These are phyloP conservation scores for Arion vulgaris DNA, from an alignment of 1,140 invertebrate species.

Conservation along the genomic window DNA sequence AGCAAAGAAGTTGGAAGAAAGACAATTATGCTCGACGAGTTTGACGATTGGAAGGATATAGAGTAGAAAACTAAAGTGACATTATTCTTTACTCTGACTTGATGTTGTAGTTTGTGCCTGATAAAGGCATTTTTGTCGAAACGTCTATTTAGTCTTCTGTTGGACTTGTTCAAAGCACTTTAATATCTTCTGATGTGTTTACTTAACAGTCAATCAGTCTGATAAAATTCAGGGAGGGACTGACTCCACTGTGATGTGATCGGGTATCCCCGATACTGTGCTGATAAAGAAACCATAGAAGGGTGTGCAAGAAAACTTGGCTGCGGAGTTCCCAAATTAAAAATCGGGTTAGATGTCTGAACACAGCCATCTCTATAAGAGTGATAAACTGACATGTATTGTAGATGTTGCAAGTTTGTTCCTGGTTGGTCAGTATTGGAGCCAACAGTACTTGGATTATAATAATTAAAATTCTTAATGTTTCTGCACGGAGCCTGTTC, in stretches of 20 bases:
- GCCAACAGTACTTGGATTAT: background rate
- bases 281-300: background rate
- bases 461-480: background rate
- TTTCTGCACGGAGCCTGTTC: background rate
- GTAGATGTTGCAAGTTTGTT: background rate
- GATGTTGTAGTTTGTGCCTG: no score
- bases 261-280: background rate
- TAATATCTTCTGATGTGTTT: no score
- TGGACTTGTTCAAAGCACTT: no score
- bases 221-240: background rate
- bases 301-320: background rate
- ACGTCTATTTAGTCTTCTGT: no score
- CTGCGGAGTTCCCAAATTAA: background rate
- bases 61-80: no score
- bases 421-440: background rate
- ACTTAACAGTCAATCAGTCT: no score
- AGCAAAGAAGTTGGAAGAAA: no score
- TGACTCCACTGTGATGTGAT: background rate
- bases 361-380: background rate
- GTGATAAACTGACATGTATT: background rate
- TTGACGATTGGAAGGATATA: no score
- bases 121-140: no score
- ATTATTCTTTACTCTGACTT: no score
- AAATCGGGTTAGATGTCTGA: background rate
- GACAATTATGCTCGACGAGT: no score